These are phyloP conservation scores for Scaptodrosophila latifasciaeformis DNA, from an alignment of 2,888 invertebrate genomes.

Conservation along the genomic window DNA sequence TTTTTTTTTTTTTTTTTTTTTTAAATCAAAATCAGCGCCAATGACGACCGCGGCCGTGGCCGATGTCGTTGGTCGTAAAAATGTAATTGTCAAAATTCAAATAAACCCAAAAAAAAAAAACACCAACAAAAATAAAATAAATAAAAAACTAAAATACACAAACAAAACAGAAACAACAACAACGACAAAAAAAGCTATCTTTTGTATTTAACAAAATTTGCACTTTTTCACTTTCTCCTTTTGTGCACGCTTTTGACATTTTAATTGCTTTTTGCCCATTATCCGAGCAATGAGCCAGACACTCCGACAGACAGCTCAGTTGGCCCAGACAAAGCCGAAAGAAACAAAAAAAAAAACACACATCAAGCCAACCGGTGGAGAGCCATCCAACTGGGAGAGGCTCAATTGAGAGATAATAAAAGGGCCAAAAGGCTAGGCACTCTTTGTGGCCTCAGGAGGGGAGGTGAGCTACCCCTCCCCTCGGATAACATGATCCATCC, in stretches of 20 bases:
- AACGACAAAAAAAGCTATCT: constrained; percentile 17
- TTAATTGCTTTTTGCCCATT: constrained; percentile 64
- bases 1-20: no score
- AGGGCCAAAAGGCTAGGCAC: neutral
- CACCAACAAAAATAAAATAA: constrained; percentile 16
- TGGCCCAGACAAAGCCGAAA: no score
- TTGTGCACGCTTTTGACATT: constrained; percentile 69
- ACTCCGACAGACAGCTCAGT: constrained; percentile 1
- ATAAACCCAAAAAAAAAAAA: constrained; percentile 23
- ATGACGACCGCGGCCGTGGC: neutral
- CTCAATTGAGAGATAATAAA: no score
- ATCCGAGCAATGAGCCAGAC: constrained; percentile 31
- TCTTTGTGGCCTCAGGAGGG: no score
- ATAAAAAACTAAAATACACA: constrained; percentile 4
- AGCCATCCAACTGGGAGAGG: neutral
- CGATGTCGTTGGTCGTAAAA: neutral
- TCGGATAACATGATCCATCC: no score
- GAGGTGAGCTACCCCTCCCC: no score
- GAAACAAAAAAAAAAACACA: no score
- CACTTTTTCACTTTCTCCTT: constrained; percentile 65
- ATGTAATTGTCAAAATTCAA: constrained; percentile 45
- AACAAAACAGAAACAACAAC: constrained; percentile 20
- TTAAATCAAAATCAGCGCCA: no score
- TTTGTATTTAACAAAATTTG: constrained; percentile 46
- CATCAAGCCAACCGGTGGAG: neutral